phyloP scores from a whole-genome alignment of 2,888 invertebrate species.

The Agelastica alni region DNA sequence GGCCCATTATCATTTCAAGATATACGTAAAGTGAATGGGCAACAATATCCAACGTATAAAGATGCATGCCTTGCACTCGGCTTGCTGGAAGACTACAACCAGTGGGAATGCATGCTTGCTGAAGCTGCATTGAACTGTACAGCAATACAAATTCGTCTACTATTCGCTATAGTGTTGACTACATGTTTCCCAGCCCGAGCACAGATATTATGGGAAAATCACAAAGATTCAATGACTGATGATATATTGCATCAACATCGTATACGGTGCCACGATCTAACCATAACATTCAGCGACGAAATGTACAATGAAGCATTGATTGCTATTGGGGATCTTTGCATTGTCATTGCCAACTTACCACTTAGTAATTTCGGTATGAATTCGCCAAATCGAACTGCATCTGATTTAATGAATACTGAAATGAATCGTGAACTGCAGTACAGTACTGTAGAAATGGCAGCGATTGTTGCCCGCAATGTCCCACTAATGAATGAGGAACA shows the following conservation, averaged over 20 bases:
- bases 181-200: slow-evolving; percentile 11
- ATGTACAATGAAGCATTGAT: slow-evolving; percentile 13
- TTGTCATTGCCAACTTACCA: slow-evolving; percentile 13
- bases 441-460: slow-evolving; percentile 15
- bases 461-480: slow-evolving; percentile 14
- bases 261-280: background rate
- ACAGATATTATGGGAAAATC: slow-evolving; percentile 11
- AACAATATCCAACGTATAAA: slow-evolving; percentile 41
- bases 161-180: slow-evolving; percentile 11
- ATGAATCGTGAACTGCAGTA: slow-evolving; percentile 9
- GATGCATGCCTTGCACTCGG: slow-evolving; percentile 42
- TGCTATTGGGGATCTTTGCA: slow-evolving; percentile 11
- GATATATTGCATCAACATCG: slow-evolving; percentile 11
- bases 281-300: background rate
- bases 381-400: slow-evolving; percentile 17
- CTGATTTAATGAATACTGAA: slow-evolving; percentile 12
- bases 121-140: slow-evolving; percentile 28
- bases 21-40: background rate
- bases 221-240: too few relatives aligned
- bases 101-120: too few relatives aligned
- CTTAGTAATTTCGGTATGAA: slow-evolving; percentile 11
- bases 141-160: slow-evolving; percentile 4
- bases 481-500: slow-evolving; percentile 2
- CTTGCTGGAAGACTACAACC: slow-evolving; percentile 42
- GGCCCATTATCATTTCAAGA: background rate